Evolutionary conservation across 1,140 invertebrate genomes (phyloP).

Genomic region (Cherax quadricarinatus): DNA sequence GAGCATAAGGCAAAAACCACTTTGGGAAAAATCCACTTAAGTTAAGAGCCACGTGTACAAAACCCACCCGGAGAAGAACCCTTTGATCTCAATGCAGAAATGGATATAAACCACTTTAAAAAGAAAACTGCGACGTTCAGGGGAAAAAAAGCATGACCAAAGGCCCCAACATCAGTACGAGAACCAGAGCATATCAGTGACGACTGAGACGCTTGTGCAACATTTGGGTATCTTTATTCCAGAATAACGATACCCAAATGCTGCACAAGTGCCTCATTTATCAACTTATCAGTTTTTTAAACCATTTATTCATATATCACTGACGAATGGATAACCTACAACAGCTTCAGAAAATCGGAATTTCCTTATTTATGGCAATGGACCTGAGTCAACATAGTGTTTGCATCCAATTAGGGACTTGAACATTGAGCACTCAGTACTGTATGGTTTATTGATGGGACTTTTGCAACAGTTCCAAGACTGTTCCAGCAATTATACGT

Average conservation of each 20-base stretch:
- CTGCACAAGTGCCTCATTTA: too few relatives aligned
- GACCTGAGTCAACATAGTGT: conserved; percentile 10
- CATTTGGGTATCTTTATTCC: too few relatives aligned
- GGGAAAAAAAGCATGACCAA: not conserved
- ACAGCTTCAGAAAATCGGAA: not conserved
- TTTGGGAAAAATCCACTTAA: too few relatives aligned
- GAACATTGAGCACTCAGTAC: conserved; percentile 3
- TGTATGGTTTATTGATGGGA: conserved; percentile 19
- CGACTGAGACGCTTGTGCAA: too few relatives aligned
- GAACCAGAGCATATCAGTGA: conserved; percentile 11
- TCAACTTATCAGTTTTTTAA: too few relatives aligned
- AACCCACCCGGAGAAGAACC: too few relatives aligned
- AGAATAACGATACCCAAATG: too few relatives aligned
- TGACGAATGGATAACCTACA: conserved; percentile 28
- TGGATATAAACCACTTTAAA: too few relatives aligned
- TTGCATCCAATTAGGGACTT: conserved; percentile 16
- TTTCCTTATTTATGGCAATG: conserved; percentile 30
- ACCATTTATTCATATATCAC: not conserved
- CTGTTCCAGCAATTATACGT: conserved; percentile 38
- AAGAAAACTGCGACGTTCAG: not conserved
- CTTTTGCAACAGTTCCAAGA: conserved; percentile 48
- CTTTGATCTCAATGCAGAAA: too few relatives aligned
- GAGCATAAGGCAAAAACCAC: too few relatives aligned
- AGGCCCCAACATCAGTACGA: not conserved
- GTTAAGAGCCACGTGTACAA: too few relatives aligned